Evolutionary conservation across 2,888 invertebrate genomes (phyloP), one percentile per base, ranked within the genome.

Genomic region (Lottia gigantea): DNA sequence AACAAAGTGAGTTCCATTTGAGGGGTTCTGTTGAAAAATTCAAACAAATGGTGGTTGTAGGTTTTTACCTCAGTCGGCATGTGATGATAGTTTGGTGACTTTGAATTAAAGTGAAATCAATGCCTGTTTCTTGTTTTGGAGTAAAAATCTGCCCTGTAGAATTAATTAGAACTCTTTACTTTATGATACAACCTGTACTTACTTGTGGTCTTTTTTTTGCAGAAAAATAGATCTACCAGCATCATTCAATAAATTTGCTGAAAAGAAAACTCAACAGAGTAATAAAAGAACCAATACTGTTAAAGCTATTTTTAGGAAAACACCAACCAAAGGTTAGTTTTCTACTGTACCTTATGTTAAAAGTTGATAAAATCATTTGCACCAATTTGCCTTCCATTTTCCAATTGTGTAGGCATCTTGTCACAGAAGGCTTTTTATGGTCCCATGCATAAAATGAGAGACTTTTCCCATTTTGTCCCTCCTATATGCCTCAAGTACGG

Each of bases 221-320:
- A 66, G 46, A 25, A 47, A 66, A 40, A 74, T 71, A n/a, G 83
- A 78, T 23, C 77, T 71, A 31, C 67, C 82, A 16, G 79, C 83
- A 19, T 80, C 85, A 15, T 95, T 95, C 89, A 92, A 93, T 61
- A 94, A 94, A 89, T 95, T 95, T 86, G 95, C 95, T 84, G 95
- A 95, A 87, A 95, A 95, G 85, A 93, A 95, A 73, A 91, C 93
- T 25, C 93, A 94, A 64, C 94, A 94, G 83, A 91, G 92, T 66
- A 93, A 94, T 80, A 95, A 95, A 87, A 93, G 94, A 80, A 92
- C 92, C 31, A 94, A 94, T 86, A 91, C 95, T 63, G 90, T 95
- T 66, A 92, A 93, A 78, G 93, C 93, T 31, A 92, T 94, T 4
- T 94, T 95, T 85, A 92, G 93, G 79, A 85, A 86, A 71, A 85